Evolutionary conservation across 2,797 vertebrate species (phyloP), one percentile per base, ranked within the genome.

Genomic region (Enteromius radiatus): DNA sequence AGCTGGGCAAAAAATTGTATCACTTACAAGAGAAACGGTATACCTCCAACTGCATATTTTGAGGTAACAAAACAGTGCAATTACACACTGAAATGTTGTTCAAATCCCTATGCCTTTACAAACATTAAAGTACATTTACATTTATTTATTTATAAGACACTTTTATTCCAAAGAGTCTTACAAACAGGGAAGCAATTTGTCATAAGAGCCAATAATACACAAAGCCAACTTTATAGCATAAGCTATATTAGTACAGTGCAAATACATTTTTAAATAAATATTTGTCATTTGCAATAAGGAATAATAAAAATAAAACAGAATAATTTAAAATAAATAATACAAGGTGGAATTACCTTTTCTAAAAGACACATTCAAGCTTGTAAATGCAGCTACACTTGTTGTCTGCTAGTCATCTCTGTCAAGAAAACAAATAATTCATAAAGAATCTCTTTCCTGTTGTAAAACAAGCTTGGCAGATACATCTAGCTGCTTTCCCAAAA

Each of bases 371-470:
- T 56, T 75, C 49, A 9, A 56, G 21, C 17, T 47, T 64, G 63
- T 64, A 64, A 80, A 73, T 70, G 41, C 45, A 54, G 26, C 56
- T 71, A 41, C 43, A 49, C 76, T 38, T 80, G 79, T 67, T 85
- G 78, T 52, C 47, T 83, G 69, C 52, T 71, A 59, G 41, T 82
- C 49, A 78, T 83, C 56, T 65, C 36, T 36, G 63, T 23, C 36
- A 76, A 81, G 43, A 67, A 80, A 85, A 70, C 78, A 84, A 81
- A 84, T 82, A 82, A 87, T 87, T 84, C 49, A 84, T 77, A 33
- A 84, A 71, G 47, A 63, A 82, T 75, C 19, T 67, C 56, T 79
- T 68, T 52, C 36, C 61, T 64, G 56, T 64, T 81, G 82, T 80
- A 82, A 85, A 85, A 78, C 68, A 75, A 23, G 45, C 26, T 71